phyloP scores from a whole-genome alignment of 2,888 invertebrate species.

The Uropetala carovei region DNA sequence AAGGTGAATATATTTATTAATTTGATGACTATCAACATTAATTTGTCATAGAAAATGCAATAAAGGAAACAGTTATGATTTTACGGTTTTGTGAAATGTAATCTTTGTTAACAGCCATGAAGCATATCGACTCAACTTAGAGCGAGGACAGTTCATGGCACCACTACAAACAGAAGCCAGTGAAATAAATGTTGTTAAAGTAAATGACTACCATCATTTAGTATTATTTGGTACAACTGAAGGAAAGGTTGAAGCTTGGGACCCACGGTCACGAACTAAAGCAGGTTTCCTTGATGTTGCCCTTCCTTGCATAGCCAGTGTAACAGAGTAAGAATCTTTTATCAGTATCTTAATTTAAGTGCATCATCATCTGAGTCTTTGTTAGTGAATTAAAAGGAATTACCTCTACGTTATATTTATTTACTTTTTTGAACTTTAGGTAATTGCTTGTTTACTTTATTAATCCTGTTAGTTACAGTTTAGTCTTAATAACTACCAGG shows the following conservation, averaged over 20 bases:
- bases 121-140: constrained; percentile 95
- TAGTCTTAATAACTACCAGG: not conserved
- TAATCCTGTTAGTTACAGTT: not conserved
- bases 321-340: constrained; percentile 76
- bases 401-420: constrained; percentile 65
- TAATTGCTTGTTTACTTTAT: not conserved
- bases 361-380: not conserved
- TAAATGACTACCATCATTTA: constrained; percentile 93
- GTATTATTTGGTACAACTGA: constrained; percentile 91
- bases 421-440: constrained; percentile 70
- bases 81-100: not conserved
- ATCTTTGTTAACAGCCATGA: constrained; percentile 80
- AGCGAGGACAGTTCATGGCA: constrained; percentile 95
- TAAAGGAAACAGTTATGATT: too few species aligned
- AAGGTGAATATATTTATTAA: constrained; percentile 78
- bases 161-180: constrained; percentile 87
- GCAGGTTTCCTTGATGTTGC: constrained; percentile 93
- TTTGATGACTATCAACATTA: not conserved
- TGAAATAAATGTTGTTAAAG: constrained; percentile 88
- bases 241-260: constrained; percentile 98
- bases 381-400: constrained; percentile 60
- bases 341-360: not conserved
- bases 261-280: constrained; percentile 87
- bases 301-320: constrained; percentile 78
- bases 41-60: not conserved